These are phyloP conservation scores for Cerastoderma edule DNA, from an alignment of 2,888 invertebrate genomes.

Conservation along the genomic window DNA sequence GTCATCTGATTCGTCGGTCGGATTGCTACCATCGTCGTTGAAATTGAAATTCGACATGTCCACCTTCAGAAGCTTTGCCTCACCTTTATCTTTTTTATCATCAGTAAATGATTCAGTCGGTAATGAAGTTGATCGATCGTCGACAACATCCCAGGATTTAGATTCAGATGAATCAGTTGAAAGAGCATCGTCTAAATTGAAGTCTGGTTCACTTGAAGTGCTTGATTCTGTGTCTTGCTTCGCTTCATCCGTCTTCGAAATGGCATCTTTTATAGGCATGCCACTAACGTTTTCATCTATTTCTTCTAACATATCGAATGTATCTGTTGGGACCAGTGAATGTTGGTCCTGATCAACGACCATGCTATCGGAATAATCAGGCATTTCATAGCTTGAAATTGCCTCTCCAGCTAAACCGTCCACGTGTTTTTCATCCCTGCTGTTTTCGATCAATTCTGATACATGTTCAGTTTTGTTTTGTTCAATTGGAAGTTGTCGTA, in stretches of 20 bases:
- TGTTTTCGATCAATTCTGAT: too few species aligned
- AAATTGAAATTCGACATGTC: conserved; percentile 8
- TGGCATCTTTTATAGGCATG: background rate
- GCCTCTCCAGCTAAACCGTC: too few species aligned
- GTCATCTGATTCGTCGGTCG: background rate
- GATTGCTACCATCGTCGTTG: background rate
- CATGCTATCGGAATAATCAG: background rate
- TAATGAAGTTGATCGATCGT: background rate
- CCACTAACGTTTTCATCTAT: background rate
- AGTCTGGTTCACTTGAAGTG: background rate
- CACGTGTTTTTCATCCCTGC: too few species aligned
- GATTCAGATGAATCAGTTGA: conserved; percentile 10
- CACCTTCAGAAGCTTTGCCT: conserved; percentile 1
- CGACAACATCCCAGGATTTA: conserved; percentile 7
- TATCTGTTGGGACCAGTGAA: too few species aligned
- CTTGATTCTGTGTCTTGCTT: background rate
- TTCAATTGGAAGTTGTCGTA: too few species aligned
- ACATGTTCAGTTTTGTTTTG: too few species aligned
- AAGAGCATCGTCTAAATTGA: background rate
- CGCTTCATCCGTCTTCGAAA: background rate
- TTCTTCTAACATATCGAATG: background rate
- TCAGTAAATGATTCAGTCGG: background rate
- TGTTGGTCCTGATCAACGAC: background rate
- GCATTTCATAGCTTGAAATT: too few species aligned
- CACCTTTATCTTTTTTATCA: background rate